Conservation (phyloP, 2,113 vertebrate species). For the Thalassarche chlororhynchos region DNA sequence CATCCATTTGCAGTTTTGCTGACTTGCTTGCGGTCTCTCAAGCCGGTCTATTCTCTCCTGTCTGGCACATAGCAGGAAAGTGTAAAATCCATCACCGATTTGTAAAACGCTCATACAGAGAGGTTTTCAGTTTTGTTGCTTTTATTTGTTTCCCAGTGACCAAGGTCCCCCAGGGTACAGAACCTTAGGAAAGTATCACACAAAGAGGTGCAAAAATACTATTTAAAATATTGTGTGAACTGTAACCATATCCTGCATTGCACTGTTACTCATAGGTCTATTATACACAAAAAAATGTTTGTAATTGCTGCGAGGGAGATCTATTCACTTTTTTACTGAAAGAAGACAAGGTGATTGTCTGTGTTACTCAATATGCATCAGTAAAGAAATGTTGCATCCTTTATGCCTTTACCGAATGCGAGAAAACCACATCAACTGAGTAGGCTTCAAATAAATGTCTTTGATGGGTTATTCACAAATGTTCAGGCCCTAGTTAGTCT, state of each 20-base stretch:
- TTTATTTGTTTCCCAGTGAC: neutral
- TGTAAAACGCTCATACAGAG: neutral
- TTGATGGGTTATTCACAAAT: slow-evolving; percentile 3
- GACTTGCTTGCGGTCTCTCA: neutral
- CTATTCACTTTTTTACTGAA: neutral
- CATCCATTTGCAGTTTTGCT: neutral
- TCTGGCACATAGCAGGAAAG: neutral
- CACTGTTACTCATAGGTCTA: neutral
- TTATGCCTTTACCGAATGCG: neutral
- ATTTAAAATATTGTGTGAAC: neutral
- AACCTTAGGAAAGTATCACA: neutral
- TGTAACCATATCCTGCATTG: neutral
- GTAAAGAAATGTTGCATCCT: neutral
- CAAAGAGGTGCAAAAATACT: neutral
- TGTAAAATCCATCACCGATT: neutral
- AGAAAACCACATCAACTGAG: neutral
- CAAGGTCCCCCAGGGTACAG: neutral
- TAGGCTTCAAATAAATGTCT: neutral
- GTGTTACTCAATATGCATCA: neutral
- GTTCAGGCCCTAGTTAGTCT: neutral
- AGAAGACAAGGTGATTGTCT: neutral
- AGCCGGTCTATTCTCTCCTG: neutral
- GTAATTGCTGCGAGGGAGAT: neutral
- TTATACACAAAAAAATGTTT: neutral
- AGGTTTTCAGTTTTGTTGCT: neutral